These are phyloP conservation scores for Hoplodrina ambigua DNA, from an alignment of 2,888 invertebrate species.

Conservation along the genomic window DNA sequence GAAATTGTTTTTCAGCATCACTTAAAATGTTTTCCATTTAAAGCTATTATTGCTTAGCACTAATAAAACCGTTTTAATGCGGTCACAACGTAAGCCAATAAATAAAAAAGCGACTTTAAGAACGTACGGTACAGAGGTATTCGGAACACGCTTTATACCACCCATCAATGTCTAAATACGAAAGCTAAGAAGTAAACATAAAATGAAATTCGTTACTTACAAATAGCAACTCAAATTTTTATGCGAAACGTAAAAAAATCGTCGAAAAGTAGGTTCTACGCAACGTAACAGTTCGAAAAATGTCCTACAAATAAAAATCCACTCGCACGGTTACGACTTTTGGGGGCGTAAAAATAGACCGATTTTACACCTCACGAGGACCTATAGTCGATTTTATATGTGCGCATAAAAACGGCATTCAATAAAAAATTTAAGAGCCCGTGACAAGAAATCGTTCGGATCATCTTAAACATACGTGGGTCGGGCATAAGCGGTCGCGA, in stretches of 20 bases:
- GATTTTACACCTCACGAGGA: constrained; percentile 86
- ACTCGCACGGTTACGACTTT: constrained; percentile 81
- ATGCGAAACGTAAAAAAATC: constrained; percentile 69
- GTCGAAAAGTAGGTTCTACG: constrained; percentile 49
- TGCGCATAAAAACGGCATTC: constrained; percentile 81
- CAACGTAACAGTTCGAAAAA: constrained; percentile 77
- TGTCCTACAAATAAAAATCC: constrained; percentile 84
- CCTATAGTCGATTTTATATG: constrained; percentile 83
- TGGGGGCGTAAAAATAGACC: constrained; percentile 85
- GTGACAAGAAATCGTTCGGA: constrained; percentile 75
- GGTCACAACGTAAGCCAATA: constrained; percentile 61
- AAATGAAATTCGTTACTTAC: constrained; percentile 73
- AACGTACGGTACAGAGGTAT: constrained; percentile 63
- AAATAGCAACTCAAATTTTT: constrained; percentile 71
- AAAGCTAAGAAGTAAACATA: constrained; percentile 70
- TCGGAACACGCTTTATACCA: constrained; percentile 63
- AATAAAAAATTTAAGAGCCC: constrained; percentile 85
- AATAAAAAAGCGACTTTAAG: constrained; percentile 72
- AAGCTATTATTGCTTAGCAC: constrained; percentile 51
- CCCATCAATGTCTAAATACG: constrained; percentile 70
- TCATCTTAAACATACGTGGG: constrained; percentile 62
- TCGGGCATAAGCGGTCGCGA: constrained; percentile 45
- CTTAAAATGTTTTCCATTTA: constrained; percentile 41
- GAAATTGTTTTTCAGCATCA: neutral
- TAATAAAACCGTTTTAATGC: constrained; percentile 64